phyloP scores from a whole-genome alignment of 2,797 vertebrate species.

The Lateolabrax maculatus region DNA sequence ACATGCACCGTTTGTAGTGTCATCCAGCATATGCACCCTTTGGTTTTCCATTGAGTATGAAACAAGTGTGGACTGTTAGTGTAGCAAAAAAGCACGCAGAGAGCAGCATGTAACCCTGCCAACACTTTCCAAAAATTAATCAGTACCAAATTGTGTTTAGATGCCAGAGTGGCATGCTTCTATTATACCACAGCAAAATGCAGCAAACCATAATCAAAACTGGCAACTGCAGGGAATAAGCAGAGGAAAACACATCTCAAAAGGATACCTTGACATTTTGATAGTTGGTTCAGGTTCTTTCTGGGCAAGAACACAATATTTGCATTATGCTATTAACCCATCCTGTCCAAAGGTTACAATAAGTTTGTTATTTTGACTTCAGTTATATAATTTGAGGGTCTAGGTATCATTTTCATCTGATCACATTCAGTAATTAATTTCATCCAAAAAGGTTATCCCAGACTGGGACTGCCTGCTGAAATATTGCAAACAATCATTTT shows the following conservation, averaged over 20 bases:
- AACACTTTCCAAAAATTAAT: slow-evolving; percentile 63
- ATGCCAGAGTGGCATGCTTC: slow-evolving; percentile 51
- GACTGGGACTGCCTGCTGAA: slow-evolving; percentile 2
- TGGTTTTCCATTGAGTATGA: slow-evolving; percentile 51
- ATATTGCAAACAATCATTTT: neutral
- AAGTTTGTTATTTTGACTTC: neutral
- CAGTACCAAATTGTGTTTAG: slow-evolving; percentile 58
- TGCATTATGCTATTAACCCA: neutral
- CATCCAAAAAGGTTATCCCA: neutral
- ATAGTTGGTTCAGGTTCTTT: slow-evolving; percentile 26
- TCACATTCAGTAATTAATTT: neutral
- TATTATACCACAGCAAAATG: slow-evolving; percentile 52
- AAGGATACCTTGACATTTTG: slow-evolving; percentile 53
- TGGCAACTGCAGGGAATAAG: slow-evolving; percentile 32
- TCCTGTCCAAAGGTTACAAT: neutral
- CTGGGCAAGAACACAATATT: slow-evolving; percentile 13
- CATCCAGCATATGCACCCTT: slow-evolving; percentile 26
- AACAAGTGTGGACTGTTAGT: slow-evolving; percentile 47
- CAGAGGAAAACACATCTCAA: slow-evolving; percentile 38
- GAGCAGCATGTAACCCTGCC: slow-evolving; percentile 58
- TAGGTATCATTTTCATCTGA: neutral
- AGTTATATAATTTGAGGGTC: neutral
- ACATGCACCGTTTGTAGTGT: slow-evolving; percentile 26
- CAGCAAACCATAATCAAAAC: slow-evolving; percentile 43
- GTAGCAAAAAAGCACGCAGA: slow-evolving; percentile 53